phyloP scores from a whole-genome alignment of 2,113 vertebrate species.

The Ceuthmochares aereus region DNA sequence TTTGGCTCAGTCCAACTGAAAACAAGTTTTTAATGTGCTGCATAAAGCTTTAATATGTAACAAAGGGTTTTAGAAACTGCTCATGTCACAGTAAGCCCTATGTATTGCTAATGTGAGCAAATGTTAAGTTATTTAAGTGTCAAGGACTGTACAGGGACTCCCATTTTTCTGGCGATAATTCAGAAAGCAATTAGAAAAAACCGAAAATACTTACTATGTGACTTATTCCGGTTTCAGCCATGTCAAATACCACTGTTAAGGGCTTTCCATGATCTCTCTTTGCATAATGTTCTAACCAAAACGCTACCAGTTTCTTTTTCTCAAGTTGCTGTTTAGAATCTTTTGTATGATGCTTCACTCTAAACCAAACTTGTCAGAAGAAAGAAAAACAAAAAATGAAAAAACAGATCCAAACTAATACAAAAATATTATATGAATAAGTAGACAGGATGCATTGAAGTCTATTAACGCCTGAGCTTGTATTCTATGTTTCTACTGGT shows the following conservation, averaged over 20 bases:
- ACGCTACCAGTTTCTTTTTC: slow-evolving; percentile 94
- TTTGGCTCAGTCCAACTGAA: not conserved
- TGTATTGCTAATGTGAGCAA: not conserved
- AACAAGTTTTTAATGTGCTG: not conserved
- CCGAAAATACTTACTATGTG: slow-evolving; percentile 88
- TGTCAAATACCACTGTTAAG: slow-evolving; percentile 94
- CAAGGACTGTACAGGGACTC: not conserved
- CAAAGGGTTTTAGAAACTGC: not conserved
- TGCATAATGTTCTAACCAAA: slow-evolving; percentile 95
- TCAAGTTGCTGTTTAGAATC: slow-evolving; percentile 88
- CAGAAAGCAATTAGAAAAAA: not conserved
- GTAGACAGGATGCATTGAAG: not conserved
- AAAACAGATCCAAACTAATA: not conserved
- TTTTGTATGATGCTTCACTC: slow-evolving; percentile 89
- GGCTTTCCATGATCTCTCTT: slow-evolving; percentile 93
- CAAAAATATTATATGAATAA: not conserved
- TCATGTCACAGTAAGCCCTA: not conserved
- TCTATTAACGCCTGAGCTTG: not conserved
- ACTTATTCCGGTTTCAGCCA: slow-evolving; percentile 91
- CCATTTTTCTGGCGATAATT: not conserved
- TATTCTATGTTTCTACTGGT: not conserved
- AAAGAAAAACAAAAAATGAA: not conserved
- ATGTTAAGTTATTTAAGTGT: not conserved
- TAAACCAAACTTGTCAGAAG: slow-evolving; percentile 89
- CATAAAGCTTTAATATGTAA: not conserved